Conservation (phyloP, 2,113 vertebrate genomes). For the Microtus montanus region DNA sequence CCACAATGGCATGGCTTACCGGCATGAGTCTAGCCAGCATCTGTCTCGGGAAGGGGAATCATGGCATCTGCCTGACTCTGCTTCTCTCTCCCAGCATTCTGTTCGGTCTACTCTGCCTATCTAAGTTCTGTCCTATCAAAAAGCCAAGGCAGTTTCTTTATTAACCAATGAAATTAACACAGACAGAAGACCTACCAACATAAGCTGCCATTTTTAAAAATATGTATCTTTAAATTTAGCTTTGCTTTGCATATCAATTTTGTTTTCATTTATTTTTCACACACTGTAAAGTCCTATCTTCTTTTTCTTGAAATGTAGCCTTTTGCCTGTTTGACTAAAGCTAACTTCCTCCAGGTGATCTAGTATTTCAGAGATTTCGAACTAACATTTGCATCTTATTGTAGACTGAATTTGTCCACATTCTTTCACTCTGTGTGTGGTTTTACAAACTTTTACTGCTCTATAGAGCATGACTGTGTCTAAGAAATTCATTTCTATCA, state of each 20-base stretch:
- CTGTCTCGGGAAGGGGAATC: too few relatives aligned
- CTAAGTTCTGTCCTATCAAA: too few relatives aligned
- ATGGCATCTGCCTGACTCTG: too few relatives aligned
- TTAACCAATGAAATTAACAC: too few relatives aligned
- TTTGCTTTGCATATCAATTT: neutral
- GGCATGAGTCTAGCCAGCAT: too few relatives aligned
- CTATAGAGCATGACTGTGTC: neutral
- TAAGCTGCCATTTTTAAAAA: neutral
- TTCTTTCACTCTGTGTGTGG: neutral
- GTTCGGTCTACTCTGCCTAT: too few relatives aligned
- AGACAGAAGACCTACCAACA: too few relatives aligned
- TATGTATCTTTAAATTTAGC: neutral
- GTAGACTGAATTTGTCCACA: neutral
- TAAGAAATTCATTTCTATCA: neutral
- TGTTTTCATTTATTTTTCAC: neutral
- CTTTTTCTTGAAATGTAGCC: neutral
- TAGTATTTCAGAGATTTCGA: neutral
- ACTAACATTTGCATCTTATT: neutral
- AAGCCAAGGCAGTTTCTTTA: too few relatives aligned
- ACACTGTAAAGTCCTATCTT: neutral
- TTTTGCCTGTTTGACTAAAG: conserved; percentile 12
- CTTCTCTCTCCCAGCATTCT: too few relatives aligned
- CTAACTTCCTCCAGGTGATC: conserved; percentile 9
- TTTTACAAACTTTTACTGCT: neutral
- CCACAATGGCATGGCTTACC: too few relatives aligned